phyloP scores from a whole-genome alignment of 2,888 invertebrate genomes.

The Malthinus seriepunctatus region DNA sequence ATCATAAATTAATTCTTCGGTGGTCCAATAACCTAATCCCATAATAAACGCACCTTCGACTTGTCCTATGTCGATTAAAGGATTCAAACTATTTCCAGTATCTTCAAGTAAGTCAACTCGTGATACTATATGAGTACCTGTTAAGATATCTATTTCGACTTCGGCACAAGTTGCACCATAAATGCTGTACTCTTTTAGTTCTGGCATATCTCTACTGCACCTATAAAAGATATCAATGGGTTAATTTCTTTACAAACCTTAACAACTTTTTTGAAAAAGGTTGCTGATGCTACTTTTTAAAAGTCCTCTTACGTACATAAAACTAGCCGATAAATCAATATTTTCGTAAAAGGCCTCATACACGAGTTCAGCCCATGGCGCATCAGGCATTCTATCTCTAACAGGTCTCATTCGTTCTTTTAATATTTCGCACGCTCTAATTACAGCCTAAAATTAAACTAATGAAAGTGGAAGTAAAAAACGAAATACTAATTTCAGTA shows the following conservation, averaged over 20 bases:
- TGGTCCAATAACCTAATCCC: conserved; percentile 71
- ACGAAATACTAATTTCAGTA: not conserved
- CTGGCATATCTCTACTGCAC: too few species aligned
- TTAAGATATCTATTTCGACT: conserved; percentile 57
- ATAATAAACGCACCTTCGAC: conserved; percentile 73
- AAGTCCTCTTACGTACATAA: conserved; percentile 62
- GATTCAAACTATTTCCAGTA: conserved; percentile 40
- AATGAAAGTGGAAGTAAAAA: not conserved
- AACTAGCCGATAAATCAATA: conserved; percentile 65
- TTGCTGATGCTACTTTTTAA: too few species aligned
- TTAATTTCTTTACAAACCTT: too few species aligned
- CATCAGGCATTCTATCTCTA: conserved; percentile 57
- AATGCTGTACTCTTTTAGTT: conserved; percentile 59
- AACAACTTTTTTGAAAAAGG: too few species aligned
- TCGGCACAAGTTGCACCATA: conserved; percentile 69
- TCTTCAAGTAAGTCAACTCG: conserved; percentile 77
- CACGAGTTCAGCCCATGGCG: conserved; percentile 62
- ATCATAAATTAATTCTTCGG: conserved; percentile 69
- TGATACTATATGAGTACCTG: conserved; percentile 62
- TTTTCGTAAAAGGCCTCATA: conserved; percentile 57
- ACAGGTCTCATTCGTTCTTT: conserved; percentile 53
- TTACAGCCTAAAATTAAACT: not conserved
- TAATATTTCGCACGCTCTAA: not conserved
- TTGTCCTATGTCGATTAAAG: conserved; percentile 56
- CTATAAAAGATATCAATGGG: too few species aligned